phyloP scores from a whole-genome alignment of 1,140 invertebrate species.

The Drosophila teissieri region DNA sequence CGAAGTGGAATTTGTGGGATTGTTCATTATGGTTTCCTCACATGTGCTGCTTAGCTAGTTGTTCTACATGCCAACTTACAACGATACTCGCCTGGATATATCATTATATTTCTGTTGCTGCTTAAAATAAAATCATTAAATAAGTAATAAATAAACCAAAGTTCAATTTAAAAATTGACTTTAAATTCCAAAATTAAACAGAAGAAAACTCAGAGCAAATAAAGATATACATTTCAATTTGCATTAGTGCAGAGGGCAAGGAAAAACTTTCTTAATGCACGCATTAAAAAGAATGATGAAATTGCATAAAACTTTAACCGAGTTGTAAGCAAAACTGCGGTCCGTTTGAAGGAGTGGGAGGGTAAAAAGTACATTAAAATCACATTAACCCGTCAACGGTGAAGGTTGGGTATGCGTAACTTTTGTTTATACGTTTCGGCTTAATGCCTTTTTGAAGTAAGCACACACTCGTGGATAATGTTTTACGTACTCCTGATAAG shows the following conservation, averaged over 20 bases:
- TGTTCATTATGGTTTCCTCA: neutral
- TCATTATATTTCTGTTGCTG: too few relatives aligned
- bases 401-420: constrained; percentile 74
- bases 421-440: constrained; percentile 74
- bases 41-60: neutral
- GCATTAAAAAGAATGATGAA: constrained; percentile 41
- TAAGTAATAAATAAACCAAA: too few relatives aligned
- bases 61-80: neutral
- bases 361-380: constrained; percentile 81
- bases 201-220: constrained; percentile 1
- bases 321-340: constrained; percentile 4
- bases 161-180: too few relatives aligned
- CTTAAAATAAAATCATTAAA: too few relatives aligned
- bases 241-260: constrained; percentile 22
- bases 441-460: constrained; percentile 76
- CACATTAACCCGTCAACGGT: constrained; percentile 81
- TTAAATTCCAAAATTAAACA: neutral
- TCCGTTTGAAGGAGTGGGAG: neutral
- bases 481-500: constrained; percentile 19
- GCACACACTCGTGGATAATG: constrained; percentile 27
- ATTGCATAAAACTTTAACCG: constrained; percentile 59
- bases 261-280: constrained; percentile 48
- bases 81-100: too few relatives aligned
- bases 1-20: constrained; percentile 11
- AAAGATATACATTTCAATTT: constrained; percentile 50